Base-by-base conservation (phyloP, 1,140 invertebrate genomes). In the Leptopilina clavipes region DNA sequence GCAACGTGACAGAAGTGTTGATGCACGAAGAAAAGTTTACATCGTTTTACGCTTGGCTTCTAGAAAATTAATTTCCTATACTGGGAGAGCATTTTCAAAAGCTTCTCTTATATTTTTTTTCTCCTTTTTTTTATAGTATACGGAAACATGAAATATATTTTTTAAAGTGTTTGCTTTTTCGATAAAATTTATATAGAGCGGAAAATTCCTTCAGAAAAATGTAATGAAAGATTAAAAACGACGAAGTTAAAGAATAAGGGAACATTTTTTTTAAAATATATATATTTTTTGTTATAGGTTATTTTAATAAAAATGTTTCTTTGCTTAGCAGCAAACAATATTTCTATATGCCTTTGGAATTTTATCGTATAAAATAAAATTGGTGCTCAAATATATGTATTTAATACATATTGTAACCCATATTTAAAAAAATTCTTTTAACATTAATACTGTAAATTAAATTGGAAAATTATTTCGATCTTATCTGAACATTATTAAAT, bases 21-120 rank as follows among this genome's bases (percentile, higher is more conserved):
- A 65, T 65, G 59, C 25, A 65, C 19, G 59, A 11, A 31, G 22
- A 65, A 65, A 65, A 65, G 59, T 65, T 65, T 65, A 31, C 59
- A 37, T 65, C 59, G 25, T 65, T 65, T 31, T 65, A 37, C 59
- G 59, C 59, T 65, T 37, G 22, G 22, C 56, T 65, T 65, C 59
- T 31, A 65, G 12, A 31, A 65, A 65, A 65, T 65, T 65, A 65
- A 65, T 65, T 65, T 37, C 22, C 22, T 65, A 25, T 31, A 52
- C 6, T 17, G 48, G 6, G 14, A 37, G 22, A 65, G 25, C 11
- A 31, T 31, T 31, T 65, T 9, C 7, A 31, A 65, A 65, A 65
- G 59, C 25, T 65, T n/a, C 14, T 5, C 44, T 14, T n/a, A n/a
- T 65, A n/a, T 1, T 1, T 31, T 14, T 31, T n/a, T 12, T 59